Evolutionary conservation across 2,797 vertebrate genomes (phyloP).

Genomic region (Propithecus perrieri): DNA sequence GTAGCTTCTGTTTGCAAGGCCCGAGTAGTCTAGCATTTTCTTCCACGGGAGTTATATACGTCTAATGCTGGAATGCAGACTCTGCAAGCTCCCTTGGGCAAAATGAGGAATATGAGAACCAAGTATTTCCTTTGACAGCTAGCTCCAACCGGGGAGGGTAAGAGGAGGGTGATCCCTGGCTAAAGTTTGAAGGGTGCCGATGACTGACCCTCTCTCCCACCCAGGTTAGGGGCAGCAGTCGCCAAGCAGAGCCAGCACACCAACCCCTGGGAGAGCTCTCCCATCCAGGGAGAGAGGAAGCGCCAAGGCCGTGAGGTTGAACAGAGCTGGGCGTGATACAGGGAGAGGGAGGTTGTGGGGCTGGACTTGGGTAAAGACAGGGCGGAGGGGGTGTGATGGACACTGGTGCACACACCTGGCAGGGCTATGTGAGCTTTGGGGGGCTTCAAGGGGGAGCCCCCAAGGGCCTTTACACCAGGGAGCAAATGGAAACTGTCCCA

Average conservation of each 20-base stretch:
- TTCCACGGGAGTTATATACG: not conserved
- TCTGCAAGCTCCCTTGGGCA: not conserved
- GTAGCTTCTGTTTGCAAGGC: not conserved
- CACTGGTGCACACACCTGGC: accelerated
- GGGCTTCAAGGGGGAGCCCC: not conserved
- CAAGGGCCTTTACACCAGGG: not conserved
- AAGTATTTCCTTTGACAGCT: not conserved
- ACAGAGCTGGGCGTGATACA: accelerated
- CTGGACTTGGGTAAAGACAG: not conserved
- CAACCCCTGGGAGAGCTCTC: not conserved
- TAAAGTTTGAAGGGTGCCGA: accelerated
- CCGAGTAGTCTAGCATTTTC: not conserved
- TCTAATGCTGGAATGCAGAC: not conserved
- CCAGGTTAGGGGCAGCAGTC: not conserved
- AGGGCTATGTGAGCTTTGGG: not conserved
- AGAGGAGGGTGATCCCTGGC: not conserved
- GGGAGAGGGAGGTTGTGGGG: accelerated
- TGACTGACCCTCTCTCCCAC: not conserved
- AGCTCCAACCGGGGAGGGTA: not conserved
- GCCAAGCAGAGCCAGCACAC: not conserved
- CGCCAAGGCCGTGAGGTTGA: not conserved
- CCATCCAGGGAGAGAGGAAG: not conserved
- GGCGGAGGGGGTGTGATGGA: accelerated
- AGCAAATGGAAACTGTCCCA: not conserved
- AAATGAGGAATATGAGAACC: not conserved